These are phyloP conservation scores for Dipodomys spectabilis DNA, from an alignment of 2,113 vertebrate species.

Conservation along the genomic window DNA sequence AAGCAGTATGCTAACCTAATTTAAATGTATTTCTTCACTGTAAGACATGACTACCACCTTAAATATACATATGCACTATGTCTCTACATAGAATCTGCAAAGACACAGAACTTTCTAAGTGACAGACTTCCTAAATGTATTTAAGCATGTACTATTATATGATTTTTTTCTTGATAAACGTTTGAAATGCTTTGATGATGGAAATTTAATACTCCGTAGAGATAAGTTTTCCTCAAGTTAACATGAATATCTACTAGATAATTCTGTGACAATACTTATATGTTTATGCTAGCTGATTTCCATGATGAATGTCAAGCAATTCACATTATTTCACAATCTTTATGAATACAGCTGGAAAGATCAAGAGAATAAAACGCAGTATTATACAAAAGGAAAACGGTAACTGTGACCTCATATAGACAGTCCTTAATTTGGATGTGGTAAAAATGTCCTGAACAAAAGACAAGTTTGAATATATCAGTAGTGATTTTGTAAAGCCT, in stretches of 20 bases:
- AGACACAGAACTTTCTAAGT: background rate
- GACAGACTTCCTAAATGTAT: background rate
- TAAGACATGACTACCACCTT: background rate
- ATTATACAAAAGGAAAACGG: background rate
- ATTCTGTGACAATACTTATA: background rate
- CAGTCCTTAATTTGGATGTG: background rate
- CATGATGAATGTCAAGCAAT: background rate
- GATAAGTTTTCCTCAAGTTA: background rate
- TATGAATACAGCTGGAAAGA: background rate
- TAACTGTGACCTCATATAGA: background rate
- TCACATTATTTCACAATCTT: background rate
- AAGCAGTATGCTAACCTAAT: too few species aligned
- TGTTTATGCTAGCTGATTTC: background rate
- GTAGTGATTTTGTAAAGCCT: background rate
- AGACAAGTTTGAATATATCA: background rate
- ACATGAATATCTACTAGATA: background rate
- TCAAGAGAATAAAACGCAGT: background rate
- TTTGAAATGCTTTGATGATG: background rate
- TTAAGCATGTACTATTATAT: background rate
- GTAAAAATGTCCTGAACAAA: background rate
- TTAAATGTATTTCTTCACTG: background rate
- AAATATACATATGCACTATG: background rate
- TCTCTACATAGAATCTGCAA: background rate
- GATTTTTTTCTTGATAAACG: background rate
- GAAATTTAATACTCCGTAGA: background rate